Evolutionary conservation across 1,140 invertebrate genomes (phyloP), one percentile per base, ranked within the genome.

Genomic region (Aricia agestis): DNA sequence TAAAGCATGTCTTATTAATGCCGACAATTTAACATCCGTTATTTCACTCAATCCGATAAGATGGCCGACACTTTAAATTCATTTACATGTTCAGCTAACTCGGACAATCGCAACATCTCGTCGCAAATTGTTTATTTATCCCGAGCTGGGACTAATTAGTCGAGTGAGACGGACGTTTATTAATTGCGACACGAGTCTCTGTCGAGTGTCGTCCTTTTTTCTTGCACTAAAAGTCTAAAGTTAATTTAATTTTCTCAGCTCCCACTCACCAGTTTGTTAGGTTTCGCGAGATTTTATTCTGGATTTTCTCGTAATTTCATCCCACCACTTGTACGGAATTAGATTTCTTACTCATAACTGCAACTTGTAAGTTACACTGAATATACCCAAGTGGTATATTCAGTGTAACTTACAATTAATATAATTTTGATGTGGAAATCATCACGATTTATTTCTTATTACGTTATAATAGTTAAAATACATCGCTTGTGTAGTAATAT

Each of bases 121-220:
- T 82, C 78, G 76, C 80, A 74, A 83, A 78, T 79, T 82, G 78
- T 82, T 83, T 86, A 79, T 85, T 85, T 80, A 81, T 82, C 79
- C 69, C 71, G 74, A 78, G 81, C 77, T 85, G 82, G 82, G 81
- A 83, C 87, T 86, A 90, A 90, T 90, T 88, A 90, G 85, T 83
- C 84, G 84, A 74, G 74, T 75, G 71, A 74, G 80, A 81, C 79
- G 72, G 86, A 88, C 86, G 73, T 88, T 80, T 90, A 87, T 87
- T 88, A 87, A 90, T 88, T 84, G 85, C 81, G 78, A 87, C 87
- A 87, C 83, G 77, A 84, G 84, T 87, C 82, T 67, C 80, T 80
- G 84, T 83, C 82, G 72, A 69, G 72, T 70, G 71, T 83, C 72
- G 73, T 75, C 77, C 77, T 87, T 87, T 36, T 87, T 85, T 77